These are phyloP conservation scores for Dicyrtomina minuta DNA, from an alignment of 2,888 invertebrate genomes.

Conservation along the genomic window DNA sequence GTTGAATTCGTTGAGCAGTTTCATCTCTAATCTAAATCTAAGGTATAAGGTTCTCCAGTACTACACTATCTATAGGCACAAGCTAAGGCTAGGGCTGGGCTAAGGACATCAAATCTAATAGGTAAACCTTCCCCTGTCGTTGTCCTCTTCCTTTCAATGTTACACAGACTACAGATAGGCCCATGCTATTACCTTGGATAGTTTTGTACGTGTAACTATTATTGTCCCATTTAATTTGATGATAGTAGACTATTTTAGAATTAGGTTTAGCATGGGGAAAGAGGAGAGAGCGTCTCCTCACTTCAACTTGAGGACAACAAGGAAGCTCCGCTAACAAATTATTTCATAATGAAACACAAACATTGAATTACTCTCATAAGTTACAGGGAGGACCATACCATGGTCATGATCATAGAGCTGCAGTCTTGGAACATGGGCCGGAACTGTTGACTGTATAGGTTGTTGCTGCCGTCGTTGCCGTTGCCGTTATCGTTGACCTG, in stretches of 20 bases:
- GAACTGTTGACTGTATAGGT: too few relatives aligned
- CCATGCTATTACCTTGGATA: constrained; percentile 31
- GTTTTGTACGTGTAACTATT: constrained; percentile 31
- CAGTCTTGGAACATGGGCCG: too few relatives aligned
- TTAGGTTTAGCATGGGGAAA: not conserved
- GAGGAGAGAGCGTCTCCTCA: not conserved
- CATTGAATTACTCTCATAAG: not conserved
- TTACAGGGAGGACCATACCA: too few relatives aligned
- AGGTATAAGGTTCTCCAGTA: too few relatives aligned
- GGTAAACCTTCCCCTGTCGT: not conserved
- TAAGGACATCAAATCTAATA: constrained; percentile 17
- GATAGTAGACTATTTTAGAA: constrained; percentile 30
- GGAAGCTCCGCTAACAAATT: not conserved
- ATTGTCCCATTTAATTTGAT: constrained; percentile 37
- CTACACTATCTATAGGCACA: too few relatives aligned
- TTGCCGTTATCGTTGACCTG: constrained; percentile 9
- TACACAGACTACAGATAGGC: not conserved
- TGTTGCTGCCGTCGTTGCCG: too few relatives aligned
- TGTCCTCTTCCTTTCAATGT: not conserved
- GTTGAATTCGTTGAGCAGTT: not conserved
- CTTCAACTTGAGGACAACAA: not conserved
- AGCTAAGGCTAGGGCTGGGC: constrained; percentile 4
- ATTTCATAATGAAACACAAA: constrained; percentile 20
- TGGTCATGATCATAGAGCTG: too few relatives aligned
- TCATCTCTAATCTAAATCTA: too few relatives aligned